Percentiles rank a stretch among this genome's conserved stretches.
Evolutionary conservation across 2,113 vertebrate species (phyloP).

Genomic region (Scomber scombrus): DNA sequence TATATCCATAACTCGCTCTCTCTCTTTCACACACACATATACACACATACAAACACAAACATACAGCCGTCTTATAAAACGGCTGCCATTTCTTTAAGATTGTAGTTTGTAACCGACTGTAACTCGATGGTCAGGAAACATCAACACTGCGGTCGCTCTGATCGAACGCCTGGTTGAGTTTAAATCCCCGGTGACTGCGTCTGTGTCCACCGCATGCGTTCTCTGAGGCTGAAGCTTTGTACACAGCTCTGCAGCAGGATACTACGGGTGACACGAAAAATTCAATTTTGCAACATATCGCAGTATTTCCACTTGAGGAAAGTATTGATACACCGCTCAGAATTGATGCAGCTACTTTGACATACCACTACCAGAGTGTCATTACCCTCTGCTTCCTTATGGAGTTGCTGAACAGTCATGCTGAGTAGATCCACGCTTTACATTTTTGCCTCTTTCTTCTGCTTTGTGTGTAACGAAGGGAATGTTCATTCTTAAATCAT

Average conservation of each 20-base stretch:
- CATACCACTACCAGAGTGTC: no score
- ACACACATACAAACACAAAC: not conserved
- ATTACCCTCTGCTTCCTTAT: no score
- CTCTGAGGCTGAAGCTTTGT: constrained; percentile 12
- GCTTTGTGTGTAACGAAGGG: no score
- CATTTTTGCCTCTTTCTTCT: no score
- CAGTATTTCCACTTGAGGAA: no score
- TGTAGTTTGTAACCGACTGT: constrained; percentile 31
- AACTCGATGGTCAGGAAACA: constrained; percentile 42
- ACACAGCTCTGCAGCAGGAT: not conserved
- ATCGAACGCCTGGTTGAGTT: constrained; percentile 43
- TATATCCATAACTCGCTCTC: not conserved
- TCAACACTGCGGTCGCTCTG: constrained; percentile 46
- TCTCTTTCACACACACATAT: not conserved
- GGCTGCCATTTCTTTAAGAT: not conserved
- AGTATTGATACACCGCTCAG: no score
- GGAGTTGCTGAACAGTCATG: no score
- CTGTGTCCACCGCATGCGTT: constrained; percentile 32
- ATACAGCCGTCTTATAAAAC: constrained; percentile 5
- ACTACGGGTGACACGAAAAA: no score
- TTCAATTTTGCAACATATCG: no score
- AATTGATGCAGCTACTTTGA: no score
- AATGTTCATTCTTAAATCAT: no score
- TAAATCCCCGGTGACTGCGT: constrained; percentile 23
- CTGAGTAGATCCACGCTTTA: no score